Evolutionary conservation across 2,888 invertebrate genomes (phyloP), one percentile per base, ranked within the genome.

Genomic region (Hedychridium roseum): DNA sequence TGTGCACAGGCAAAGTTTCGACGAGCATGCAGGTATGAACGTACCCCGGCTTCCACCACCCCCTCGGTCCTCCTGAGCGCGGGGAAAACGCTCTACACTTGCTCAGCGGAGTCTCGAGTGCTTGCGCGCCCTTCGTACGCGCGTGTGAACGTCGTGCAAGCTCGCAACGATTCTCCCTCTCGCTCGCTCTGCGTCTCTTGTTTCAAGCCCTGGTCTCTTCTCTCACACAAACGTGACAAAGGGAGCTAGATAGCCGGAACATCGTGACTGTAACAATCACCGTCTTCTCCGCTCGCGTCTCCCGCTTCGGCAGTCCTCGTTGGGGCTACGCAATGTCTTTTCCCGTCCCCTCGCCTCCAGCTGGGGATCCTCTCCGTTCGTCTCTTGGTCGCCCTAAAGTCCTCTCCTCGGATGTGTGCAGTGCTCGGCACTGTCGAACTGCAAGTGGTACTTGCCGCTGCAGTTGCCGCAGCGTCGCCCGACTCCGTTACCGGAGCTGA

Each of bases 251-350:
- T 55, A 65, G 47, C 56, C 60, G 63, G 55, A 64, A 64, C 52
- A 64, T 55, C 52, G 56, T 54, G 53, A 48, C 50, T 53, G 60
- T 58, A 64, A 66, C 63, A 65, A 65, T 65, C 61, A 59, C 62
- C 60, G 47, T n/a, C n/a, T n/a, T n/a, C n/a, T n/a, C 46, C 31
- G 52, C 45, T n/a, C n/a, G n/a, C 45, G 49, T 37, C 51, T 46
- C 50, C 16, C 32, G n/a, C n/a, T n/a, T n/a, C n/a, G n/a, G n/a
- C n/a, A n/a, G n/a, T n/a, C n/a, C n/a, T n/a, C n/a, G n/a, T n/a
- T 39, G 35, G 52, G 38, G 28, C 44, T 26, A 46, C 42, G 32
- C 45, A 7, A 6, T 23, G 48, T 44, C 44, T 47, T 16, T n/a
- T 23, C 36, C 38, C 21, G 17, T 31, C 44, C 34, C 37, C 37